Evolutionary conservation across 1,140 invertebrate genomes (phyloP).

Genomic region (Lucilia sericata): DNA sequence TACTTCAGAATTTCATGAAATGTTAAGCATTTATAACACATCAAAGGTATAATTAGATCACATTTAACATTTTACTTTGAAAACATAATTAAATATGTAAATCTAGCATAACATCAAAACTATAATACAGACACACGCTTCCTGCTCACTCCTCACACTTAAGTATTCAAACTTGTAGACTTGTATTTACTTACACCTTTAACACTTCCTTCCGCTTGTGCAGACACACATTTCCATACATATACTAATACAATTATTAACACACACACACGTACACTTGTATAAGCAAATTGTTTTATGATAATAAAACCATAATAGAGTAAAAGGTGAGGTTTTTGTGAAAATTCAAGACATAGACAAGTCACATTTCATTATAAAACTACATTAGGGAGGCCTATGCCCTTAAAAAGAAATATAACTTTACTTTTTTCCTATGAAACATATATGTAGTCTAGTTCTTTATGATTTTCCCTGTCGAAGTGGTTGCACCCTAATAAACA

Average conservation of each 20-base stretch:
- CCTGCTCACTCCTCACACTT: background rate
- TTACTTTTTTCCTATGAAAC: no score
- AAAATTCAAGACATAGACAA: constrained; percentile 5
- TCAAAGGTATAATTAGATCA: constrained; percentile 24
- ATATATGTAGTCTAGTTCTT: no score
- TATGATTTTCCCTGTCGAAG: no score
- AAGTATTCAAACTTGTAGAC: background rate
- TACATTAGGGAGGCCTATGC: no score
- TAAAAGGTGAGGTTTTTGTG: constrained; percentile 23
- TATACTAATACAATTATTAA: background rate
- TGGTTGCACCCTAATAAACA: background rate
- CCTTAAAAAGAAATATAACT: no score
- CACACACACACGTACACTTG: background rate
- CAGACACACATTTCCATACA: background rate
- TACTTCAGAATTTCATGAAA: constrained; percentile 6
- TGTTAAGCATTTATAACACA: constrained; percentile 29
- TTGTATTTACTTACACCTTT: background rate
- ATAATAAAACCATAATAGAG: constrained; percentile 6
- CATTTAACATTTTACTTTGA: constrained; percentile 27
- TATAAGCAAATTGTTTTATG: background rate
- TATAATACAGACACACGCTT: background rate
- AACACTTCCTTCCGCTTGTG: background rate
- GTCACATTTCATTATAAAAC: background rate
- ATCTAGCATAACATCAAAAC: constrained; percentile 6
- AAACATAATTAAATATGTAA: background rate